phyloP scores from a whole-genome alignment of 1,140 invertebrate species.

The Pogonus chalceus region DNA sequence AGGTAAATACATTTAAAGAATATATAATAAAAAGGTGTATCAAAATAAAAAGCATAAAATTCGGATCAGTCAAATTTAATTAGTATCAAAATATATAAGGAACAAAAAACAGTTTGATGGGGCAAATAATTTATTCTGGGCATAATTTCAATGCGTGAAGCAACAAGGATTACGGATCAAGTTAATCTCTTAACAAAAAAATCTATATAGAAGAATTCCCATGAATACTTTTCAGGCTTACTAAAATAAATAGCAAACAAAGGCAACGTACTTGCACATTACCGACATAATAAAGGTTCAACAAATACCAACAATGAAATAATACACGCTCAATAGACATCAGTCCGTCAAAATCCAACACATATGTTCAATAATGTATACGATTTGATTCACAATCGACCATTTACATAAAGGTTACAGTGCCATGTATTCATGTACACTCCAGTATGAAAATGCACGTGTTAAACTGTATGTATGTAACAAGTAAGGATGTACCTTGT shows the following conservation, averaged over 20 bases:
- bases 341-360: neutral
- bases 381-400: neutral
- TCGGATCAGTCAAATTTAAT: neutral
- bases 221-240: conserved; percentile 5
- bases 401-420: neutral
- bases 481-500: neutral
- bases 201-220: neutral
- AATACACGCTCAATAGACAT: conserved; percentile 6
- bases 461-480: neutral
- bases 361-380: neutral
- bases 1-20: neutral
- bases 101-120: neutral
- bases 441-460: neutral
- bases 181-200: neutral
- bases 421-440: neutral
- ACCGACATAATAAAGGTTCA: conserved; percentile 5
- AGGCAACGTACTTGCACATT: neutral
- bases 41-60: neutral
- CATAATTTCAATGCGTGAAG: conserved; percentile 6
- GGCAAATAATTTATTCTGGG: neutral
- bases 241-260: conserved; percentile 7
- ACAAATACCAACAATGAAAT: conserved; percentile 7
- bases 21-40: neutral
- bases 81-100: neutral
- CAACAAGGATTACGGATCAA: conserved; percentile 5